Conservation (phyloP, 2,797 vertebrate genomes). For the Fistularia commersonii region DNA sequence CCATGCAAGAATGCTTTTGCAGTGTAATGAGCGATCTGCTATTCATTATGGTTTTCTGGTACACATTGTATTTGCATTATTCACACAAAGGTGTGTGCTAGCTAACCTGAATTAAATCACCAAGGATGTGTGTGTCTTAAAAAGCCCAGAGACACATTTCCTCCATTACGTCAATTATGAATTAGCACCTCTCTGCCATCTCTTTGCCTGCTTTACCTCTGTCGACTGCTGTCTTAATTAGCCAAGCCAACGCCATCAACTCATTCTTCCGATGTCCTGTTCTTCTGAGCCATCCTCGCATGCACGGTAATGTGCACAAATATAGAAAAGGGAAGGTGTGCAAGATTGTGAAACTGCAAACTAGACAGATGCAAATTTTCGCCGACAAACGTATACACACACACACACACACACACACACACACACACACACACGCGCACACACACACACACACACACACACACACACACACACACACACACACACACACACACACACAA, state of each 20-base stretch:
- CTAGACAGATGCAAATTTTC: slow-evolving; percentile 25
- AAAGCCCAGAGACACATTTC: slow-evolving; percentile 86
- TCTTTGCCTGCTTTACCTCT: neutral
- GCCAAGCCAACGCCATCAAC: slow-evolving; percentile 73
- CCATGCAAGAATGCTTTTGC: slow-evolving; percentile 8
- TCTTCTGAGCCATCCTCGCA: neutral
- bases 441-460: slow-evolving; percentile 5
- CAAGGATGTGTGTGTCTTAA: slow-evolving; percentile 69
- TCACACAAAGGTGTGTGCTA: slow-evolving; percentile 81
- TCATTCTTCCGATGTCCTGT: slow-evolving; percentile 52
- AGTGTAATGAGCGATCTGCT: slow-evolving; percentile 54
- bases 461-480: slow-evolving; percentile 3
- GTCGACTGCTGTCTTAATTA: slow-evolving; percentile 83
- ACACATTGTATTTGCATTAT: slow-evolving; percentile 79
- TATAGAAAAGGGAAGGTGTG: slow-evolving; percentile 18
- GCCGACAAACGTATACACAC: slow-evolving; percentile 3
- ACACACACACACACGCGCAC: slow-evolving; percentile 8
- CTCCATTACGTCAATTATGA: slow-evolving; percentile 91
- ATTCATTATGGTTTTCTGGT: slow-evolving; percentile 73
- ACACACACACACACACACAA: slow-evolving; percentile 8
- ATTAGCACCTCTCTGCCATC: slow-evolving; percentile 12
- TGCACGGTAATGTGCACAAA: slow-evolving; percentile 3
- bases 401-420: slow-evolving; percentile 5
- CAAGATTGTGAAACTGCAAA: slow-evolving; percentile 12
- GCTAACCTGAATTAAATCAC: slow-evolving; percentile 84